Conservation (phyloP, 2,888 invertebrate species). For the Sminthurinus aureus region DNA sequence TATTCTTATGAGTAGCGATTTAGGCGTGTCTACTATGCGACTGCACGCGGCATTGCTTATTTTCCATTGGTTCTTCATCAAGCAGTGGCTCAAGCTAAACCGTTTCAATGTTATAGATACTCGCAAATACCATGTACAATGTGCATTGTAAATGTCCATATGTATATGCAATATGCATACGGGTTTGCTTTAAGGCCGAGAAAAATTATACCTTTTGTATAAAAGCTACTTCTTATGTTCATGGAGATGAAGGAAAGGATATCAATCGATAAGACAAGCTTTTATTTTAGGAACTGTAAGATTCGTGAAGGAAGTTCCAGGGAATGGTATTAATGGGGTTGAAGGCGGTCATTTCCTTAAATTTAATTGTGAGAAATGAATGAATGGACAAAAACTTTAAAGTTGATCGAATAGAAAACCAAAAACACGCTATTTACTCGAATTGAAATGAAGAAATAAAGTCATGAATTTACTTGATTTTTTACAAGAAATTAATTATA, state of each 20-base stretch:
- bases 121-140: too few species aligned
- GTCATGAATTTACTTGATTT: not conserved
- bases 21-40: conserved; percentile 35
- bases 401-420: not conserved
- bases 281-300: not conserved
- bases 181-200: too few species aligned
- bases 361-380: conserved; percentile 6
- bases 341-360: conserved; percentile 6
- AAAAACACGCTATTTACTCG: too few species aligned
- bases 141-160: not conserved
- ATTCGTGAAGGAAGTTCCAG: not conserved
- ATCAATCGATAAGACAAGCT: conserved; percentile 32
- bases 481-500: not conserved
- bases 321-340: conserved; percentile 10
- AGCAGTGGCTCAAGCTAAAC: not conserved
- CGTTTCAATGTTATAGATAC: not conserved
- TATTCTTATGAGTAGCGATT: conserved; percentile 27
- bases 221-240: not conserved
- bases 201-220: not conserved
- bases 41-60: not conserved
- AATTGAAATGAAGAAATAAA: not conserved
- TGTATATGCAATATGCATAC: not conserved
- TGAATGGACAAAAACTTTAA: not conserved
- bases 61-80: not conserved
- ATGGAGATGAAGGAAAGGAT: conserved; percentile 15